Evolutionary conservation across 2,888 invertebrate species (phyloP), one percentile per base, ranked within the genome.

Genomic region (Eristalis intricaria): DNA sequence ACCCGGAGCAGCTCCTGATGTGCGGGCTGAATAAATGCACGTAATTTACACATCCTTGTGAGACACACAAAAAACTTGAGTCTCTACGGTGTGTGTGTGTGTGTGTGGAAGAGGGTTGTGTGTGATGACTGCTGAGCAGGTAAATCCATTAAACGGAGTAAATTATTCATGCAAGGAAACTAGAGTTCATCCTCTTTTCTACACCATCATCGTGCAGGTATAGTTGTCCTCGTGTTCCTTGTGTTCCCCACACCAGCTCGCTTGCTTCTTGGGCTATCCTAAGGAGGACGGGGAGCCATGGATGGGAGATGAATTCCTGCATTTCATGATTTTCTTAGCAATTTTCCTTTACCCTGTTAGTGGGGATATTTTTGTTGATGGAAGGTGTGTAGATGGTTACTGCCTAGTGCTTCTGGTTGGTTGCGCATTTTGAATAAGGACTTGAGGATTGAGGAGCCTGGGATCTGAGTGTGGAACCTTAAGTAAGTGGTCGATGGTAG

Each of bases 21-120:
- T 82, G 76, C 74, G 69, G 71, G 82, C 70, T 82, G 82, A 82
- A 82, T 82, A 76, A 82, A 76, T 82, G 76, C 71, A 82, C 82
- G 82, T 70, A 82, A 82, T 82, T 82, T 76, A 76, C 76, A 76
- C 70, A 65, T 75, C 70, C 70, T 76, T 70, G 65, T 64, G 64
- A 75, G 75, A 26, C 23, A 23, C 23, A 26, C 4, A 23, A 60
- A 11, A 23, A 26, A 11, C 60, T 7, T 23, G 19, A n/a, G 40
- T 40, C 40, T 11, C 38, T 8, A 2, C n/a, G 1, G 1, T 15
- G 43, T 15, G n/a, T 4, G 4, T 15, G 15, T 63, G 66, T 40
- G 15, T 15, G 3, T 8, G 43, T 15, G 15, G n/a, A 4, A 1
- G n/a, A 26, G 68, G 19, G 4, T 23, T 8, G 35, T 35, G 50